phyloP scores from a whole-genome alignment of 2,888 invertebrate species.

The Crossocerus cetratus region DNA sequence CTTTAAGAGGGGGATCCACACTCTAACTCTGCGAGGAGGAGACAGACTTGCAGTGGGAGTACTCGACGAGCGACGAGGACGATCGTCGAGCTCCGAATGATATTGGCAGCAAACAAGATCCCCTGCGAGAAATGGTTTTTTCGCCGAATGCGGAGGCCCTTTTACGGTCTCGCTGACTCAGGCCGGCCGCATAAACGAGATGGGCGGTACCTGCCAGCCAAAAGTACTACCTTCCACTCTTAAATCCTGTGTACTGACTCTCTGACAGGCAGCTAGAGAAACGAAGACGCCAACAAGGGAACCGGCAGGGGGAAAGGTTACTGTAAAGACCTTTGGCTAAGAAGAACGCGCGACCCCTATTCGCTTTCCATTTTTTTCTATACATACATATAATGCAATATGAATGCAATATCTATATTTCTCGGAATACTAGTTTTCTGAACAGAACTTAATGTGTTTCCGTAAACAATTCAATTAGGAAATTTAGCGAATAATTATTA shows the following conservation, averaged over 20 bases:
- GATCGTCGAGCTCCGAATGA: constrained; percentile 47
- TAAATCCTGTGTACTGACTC: constrained; percentile 60
- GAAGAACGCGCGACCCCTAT: not conserved
- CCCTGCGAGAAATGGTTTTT: constrained; percentile 67
- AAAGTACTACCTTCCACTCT: constrained; percentile 71
- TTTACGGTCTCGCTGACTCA: constrained; percentile 68
- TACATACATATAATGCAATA: no score
- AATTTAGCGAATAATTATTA: no score
- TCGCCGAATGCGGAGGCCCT: constrained; percentile 62
- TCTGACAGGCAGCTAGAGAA: constrained; percentile 23
- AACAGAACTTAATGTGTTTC: no score
- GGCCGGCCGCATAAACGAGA: constrained; percentile 72
- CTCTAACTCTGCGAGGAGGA: not conserved
- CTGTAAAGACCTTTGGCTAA: no score
- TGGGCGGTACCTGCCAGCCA: constrained; percentile 70
- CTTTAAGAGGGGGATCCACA: not conserved
- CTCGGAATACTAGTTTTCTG: no score
- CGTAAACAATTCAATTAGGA: no score
- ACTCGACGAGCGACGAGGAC: constrained; percentile 18
- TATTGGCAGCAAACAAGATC: constrained; percentile 64
- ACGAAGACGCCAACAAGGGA: not conserved
- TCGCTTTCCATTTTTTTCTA: constrained; percentile 29
- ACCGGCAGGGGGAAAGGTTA: constrained; percentile 6
- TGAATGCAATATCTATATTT: no score
- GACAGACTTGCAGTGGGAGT: not conserved